Evolutionary conservation across 2,113 vertebrate species (phyloP), one percentile per base, ranked within the genome.

Genomic region (Thryonomys swinderianus): DNA sequence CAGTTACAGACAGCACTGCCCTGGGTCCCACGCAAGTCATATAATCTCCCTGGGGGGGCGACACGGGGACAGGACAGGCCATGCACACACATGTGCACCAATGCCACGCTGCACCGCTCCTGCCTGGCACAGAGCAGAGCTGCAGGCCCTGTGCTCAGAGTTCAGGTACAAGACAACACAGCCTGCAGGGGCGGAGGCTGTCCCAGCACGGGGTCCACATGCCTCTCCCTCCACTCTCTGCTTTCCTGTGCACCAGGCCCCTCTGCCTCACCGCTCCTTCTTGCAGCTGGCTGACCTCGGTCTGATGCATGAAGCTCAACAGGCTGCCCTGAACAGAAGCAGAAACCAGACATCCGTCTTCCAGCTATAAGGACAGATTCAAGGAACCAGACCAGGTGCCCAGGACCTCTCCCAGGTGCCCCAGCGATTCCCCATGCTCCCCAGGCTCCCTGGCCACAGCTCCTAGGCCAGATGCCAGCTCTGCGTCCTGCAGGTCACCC

Each of bases 241-340:
- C 69, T 73, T n/a, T 25, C 37, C 69, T 17, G 32, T 17, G 64
- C 23, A 20, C 37, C 69, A 42, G 69, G 37, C 32, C 32, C 69
- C 37, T 25, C 37, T 12, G 23, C 37, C 69, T 21, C 10, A 21
- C 37, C 4, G 7, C 7, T n/a, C 17, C 27, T 69, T 69, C n/a
- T 69, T 69, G n/a, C 34, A 69, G 67, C 37, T 42, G 67, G 37
- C 40, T 3, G 23, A 45, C 23, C 71, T 27, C 27, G 71, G 66
- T 4, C 40, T 5, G 71, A 74, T 0, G 2, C 12, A 21, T 3
- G 23, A 42, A 74, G 40, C 40, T n/a, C n/a, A n/a, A n/a, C n/a
- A 95, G 95, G 92, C 0, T 10, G 92, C 71, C 95, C 94, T 82
- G 85, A 97, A 90, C 94, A 73, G 1, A 67, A 37, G 93, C 59